Conservation (phyloP, 2,113 vertebrate species). For the Octodon degus region DNA sequence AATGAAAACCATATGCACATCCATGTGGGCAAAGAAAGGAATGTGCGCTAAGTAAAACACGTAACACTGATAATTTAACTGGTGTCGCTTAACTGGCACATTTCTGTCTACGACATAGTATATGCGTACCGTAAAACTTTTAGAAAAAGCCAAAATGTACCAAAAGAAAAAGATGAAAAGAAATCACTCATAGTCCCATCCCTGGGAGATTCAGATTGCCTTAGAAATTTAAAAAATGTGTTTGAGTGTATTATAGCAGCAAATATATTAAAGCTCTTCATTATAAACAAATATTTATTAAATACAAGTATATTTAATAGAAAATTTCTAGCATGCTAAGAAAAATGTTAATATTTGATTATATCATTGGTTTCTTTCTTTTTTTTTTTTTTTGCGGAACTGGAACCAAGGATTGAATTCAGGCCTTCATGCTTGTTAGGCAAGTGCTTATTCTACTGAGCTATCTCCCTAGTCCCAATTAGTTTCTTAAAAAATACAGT, state of each 20-base stretch:
- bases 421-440: no score
- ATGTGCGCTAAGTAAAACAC: not conserved
- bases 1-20: not conserved
- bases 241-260: not conserved
- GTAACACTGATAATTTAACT: not conserved
- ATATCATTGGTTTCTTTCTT: not conserved
- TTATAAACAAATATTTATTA: not conserved
- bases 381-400: no score
- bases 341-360: not conserved
- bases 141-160: not conserved
- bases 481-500: not conserved
- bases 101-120: not conserved
- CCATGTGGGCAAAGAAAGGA: not conserved
- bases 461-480: no score
- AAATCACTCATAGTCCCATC: not conserved
- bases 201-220: no score
- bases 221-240: not conserved
- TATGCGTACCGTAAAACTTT: not conserved
- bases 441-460: no score
- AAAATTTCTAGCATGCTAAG: not conserved
- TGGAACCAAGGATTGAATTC: no score
- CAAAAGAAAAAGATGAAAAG: not conserved
- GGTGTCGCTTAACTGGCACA: not conserved
- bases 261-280: not conserved
- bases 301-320: not conserved